Evolutionary conservation across 2,113 vertebrate genomes (phyloP).

Genomic region (Corythornis madagascariensis): DNA sequence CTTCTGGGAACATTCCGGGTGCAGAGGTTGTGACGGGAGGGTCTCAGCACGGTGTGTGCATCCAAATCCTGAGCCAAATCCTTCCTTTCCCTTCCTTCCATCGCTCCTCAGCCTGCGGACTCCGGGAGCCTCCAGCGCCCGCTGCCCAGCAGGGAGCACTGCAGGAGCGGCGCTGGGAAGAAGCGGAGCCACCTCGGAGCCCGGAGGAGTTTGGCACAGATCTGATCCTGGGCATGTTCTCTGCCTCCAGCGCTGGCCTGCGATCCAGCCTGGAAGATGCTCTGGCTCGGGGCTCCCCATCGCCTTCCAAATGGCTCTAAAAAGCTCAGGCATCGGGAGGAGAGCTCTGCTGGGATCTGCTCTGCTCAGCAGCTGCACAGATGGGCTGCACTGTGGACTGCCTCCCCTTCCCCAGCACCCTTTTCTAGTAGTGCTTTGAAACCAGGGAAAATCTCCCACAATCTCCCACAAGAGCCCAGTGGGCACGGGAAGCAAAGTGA

Average conservation of each 20-base stretch:
- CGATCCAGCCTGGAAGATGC: not conserved
- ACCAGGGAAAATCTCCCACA: not conserved
- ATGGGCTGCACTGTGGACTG: not conserved
- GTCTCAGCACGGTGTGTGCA: not conserved
- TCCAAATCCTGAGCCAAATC: no score
- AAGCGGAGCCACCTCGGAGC: not conserved
- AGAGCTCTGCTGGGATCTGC: not conserved
- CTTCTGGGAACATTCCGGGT: not conserved
- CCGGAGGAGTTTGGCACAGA: rapidly evolving
- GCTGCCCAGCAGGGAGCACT: constrained; percentile 50
- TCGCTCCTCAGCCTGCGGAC: no score
- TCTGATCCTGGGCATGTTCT: not conserved
- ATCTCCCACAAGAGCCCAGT: not conserved
- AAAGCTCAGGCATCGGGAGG: rapidly evolving
- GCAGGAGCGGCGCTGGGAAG: not conserved
- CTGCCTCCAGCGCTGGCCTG: not conserved
- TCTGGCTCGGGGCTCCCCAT: not conserved
- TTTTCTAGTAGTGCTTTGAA: not conserved
- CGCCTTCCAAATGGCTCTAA: not conserved
- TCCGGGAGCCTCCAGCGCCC: not conserved
- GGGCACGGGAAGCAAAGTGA: not conserved
- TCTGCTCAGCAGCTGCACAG: not conserved
- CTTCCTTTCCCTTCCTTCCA: no score
- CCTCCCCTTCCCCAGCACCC: not conserved
- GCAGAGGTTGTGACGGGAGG: not conserved